phyloP scores from a whole-genome alignment of 1,140 invertebrate species.

The Oncopeltus fasciatus region DNA sequence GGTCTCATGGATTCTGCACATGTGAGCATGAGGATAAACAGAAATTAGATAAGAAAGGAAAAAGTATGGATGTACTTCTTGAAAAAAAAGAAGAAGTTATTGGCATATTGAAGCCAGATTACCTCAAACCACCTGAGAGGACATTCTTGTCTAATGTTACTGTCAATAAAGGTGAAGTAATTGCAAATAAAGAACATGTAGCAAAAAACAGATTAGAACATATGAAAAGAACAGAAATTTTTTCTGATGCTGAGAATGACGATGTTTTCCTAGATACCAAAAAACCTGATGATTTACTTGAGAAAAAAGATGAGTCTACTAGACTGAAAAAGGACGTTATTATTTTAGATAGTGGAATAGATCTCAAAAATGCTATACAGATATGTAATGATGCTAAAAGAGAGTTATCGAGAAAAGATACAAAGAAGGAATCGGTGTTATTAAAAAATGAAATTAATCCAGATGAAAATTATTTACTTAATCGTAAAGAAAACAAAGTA shows the following conservation, averaged over 20 bases:
- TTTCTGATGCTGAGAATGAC: not conserved
- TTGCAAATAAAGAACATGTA: not conserved
- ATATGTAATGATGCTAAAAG: not conserved
- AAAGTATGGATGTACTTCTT: not conserved
- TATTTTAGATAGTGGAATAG: not conserved
- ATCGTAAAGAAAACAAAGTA: no score
- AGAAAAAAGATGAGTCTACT: constrained; percentile 26
- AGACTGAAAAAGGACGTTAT: constrained; percentile 35
- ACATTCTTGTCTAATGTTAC: not conserved
- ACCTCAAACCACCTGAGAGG: not conserved
- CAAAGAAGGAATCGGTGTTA: not conserved
- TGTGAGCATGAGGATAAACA: not conserved
- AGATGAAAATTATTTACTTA: no score
- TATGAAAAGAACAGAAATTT: not conserved
- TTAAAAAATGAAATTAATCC: not conserved
- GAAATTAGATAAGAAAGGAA: not conserved
- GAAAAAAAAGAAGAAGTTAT: not conserved
- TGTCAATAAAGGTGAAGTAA: not conserved
- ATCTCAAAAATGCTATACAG: not conserved
- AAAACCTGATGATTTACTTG: not conserved
- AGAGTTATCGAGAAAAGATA: no score
- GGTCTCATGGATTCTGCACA: not conserved
- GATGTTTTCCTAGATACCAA: not conserved
- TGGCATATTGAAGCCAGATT: not conserved
- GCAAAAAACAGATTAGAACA: not conserved